Evolutionary conservation across 1,140 invertebrate species (phyloP).

Genomic region (Lerema accius): DNA sequence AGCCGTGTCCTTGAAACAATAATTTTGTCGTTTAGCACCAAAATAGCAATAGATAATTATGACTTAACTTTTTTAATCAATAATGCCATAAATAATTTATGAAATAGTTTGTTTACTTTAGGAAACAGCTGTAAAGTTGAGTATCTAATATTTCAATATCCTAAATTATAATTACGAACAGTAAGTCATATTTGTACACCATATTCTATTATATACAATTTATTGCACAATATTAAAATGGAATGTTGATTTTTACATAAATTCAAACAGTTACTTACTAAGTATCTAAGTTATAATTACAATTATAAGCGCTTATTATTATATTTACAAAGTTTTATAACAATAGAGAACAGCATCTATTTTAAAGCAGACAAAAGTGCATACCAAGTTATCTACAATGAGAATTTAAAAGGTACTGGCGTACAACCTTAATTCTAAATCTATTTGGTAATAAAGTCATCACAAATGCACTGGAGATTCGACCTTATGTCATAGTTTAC

Average conservation of each 20-base stretch:
- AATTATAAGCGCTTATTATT: neutral
- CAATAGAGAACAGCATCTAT: constrained; percentile 1
- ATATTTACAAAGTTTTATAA: constrained; percentile 34
- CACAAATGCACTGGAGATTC: constrained; percentile 72
- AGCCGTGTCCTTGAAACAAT: constrained; percentile 3
- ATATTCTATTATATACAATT: constrained; percentile 64
- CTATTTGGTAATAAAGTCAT: constrained; percentile 64
- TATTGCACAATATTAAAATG: constrained; percentile 78
- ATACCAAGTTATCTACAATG: constrained; percentile 39
- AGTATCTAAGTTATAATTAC: neutral
- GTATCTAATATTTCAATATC: constrained; percentile 1
- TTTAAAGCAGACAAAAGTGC: constrained; percentile 17
- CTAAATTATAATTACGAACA: constrained; percentile 14
- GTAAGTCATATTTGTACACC: constrained; percentile 57
- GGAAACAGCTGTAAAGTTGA: neutral
- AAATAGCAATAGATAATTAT: constrained; percentile 36
- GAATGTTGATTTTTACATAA: constrained; percentile 61
- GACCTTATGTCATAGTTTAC: constrained; percentile 36
- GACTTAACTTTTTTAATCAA: neutral
- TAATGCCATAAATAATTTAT: constrained; percentile 27
- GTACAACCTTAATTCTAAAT: constrained; percentile 47
- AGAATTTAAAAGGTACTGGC: constrained; percentile 67
- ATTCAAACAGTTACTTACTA: constrained; percentile 34
- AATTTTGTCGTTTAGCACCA: constrained; percentile 31
- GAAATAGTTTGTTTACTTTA: constrained; percentile 10